Percentiles rank a stretch among this genome's conserved stretches.
Evolutionary conservation across 2,113 vertebrate species (phyloP).

Genomic region (Camarhynchus parvulus): DNA sequence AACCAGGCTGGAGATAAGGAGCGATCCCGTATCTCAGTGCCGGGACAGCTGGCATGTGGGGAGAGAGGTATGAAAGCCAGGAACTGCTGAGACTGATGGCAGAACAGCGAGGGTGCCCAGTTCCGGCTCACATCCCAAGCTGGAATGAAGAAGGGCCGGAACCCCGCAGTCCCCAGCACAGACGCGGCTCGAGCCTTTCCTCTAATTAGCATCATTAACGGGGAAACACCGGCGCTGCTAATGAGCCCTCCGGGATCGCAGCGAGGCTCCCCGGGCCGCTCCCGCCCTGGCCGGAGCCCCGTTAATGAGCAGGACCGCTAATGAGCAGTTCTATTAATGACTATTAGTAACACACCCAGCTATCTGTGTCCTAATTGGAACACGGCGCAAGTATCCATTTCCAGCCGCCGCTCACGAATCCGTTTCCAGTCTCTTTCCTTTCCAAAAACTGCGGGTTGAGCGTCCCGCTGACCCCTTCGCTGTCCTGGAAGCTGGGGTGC

Average conservation of each 20-base stretch:
- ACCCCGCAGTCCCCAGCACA: background rate
- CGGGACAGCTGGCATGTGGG: background rate
- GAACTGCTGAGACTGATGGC: background rate
- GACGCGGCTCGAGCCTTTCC: background rate
- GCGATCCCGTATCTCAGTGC: background rate
- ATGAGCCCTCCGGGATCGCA: background rate
- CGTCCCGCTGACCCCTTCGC: rapidly evolving
- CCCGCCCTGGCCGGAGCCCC: background rate
- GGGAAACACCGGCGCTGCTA: background rate
- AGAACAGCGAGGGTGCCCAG: background rate
- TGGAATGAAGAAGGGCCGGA: background rate
- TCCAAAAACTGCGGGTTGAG: background rate
- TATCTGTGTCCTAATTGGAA: background rate
- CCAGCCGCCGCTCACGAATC: background rate
- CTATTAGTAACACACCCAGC: background rate
- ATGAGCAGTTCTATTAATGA: background rate
- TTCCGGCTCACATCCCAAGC: background rate
- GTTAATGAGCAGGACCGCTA: background rate
- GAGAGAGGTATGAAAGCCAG: background rate
- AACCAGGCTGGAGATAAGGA: background rate
- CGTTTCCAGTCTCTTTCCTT: background rate
- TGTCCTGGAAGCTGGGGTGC: background rate
- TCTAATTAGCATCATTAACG: background rate
- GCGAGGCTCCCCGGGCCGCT: background rate
- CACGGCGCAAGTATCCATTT: background rate